Evolutionary conservation across 1,140 invertebrate genomes (phyloP), one percentile per base, ranked within the genome.

Genomic region (Propsilocerus akamusi): DNA sequence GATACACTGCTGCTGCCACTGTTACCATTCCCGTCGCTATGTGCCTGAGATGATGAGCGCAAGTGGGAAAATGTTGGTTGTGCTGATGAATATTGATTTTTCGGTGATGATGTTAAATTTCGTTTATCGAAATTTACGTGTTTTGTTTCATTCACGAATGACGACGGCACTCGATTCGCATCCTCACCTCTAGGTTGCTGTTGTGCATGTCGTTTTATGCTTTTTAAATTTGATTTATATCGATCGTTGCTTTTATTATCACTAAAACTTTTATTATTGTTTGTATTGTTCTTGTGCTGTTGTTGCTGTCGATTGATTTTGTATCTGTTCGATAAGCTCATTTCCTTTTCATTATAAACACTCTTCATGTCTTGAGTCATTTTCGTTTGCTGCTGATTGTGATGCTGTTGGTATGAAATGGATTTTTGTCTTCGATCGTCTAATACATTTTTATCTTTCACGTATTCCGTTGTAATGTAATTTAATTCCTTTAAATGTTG

Each of bases 391-490:
- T 55, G 51, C 22, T 52, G 53, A 30, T 32, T 46, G 11, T 32
- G 26, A 41, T 52, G 26, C 26, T 49, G 30, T 28, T 46, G 47
- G 11, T 41, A 41, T 17, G 12, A 8, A 17, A 41, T 20, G 34
- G 34, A 41, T 41, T 41, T 41, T n/a, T n/a, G n/a, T 10, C 34
- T 41, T 17, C 14, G 12, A 6, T 41, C 34, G 22, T 41, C 34
- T 17, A 34, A 30, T 14, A 34, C 17, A 23, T 51, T 51, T 34
- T 26, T 28, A 34, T 48, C 50, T 51, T 47, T 65, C 62, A 65
- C 63, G 63, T 65, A 65, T 58, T 65, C 62, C 59, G 60, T 63
- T 56, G 63, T 63, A 54, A 63, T 61, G 52, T 63, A 64, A 65
- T 65, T 65, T 58, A 62, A 51, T 51, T 51, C 49, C 25, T 51